A percentile compares a stretch with the other conserved stretches of the same genome.
Conservation (phyloP, 2,888 invertebrate genomes). For the Oegoconia quadripuncta region DNA sequence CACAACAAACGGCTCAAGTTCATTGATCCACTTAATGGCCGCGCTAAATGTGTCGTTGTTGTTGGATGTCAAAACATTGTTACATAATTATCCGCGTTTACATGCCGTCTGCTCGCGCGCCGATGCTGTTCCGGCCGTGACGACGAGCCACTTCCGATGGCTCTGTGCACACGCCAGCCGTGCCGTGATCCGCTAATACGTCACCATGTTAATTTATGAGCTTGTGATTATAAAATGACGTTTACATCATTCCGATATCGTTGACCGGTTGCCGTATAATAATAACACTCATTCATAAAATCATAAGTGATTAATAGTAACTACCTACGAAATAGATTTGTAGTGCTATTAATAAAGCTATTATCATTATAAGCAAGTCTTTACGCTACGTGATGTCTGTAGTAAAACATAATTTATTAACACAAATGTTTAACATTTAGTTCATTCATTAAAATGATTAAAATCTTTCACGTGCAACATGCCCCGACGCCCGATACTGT, state of each 20-base stretch:
- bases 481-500: not conserved
- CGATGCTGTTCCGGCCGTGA: constrained; percentile 27
- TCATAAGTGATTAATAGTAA: constrained; percentile 72
- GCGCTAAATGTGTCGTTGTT: constrained; percentile 74
- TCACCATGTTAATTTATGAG: constrained; percentile 75
- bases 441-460: constrained; percentile 17
- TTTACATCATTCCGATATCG: constrained; percentile 71
- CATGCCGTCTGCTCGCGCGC: constrained; percentile 49
- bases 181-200: constrained; percentile 47
- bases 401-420: constrained; percentile 64
- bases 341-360: constrained; percentile 66
- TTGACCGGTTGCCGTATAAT: constrained; percentile 68
- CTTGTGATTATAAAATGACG: constrained; percentile 77
- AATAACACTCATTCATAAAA: constrained; percentile 67
- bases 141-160: constrained; percentile 41
- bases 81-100: constrained; percentile 67
- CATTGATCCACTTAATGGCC: constrained; percentile 77
- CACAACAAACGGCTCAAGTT: constrained; percentile 74
- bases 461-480: constrained; percentile 3
- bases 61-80: constrained; percentile 75
- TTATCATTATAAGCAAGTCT: constrained; percentile 76
- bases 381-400: constrained; percentile 63
- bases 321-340: constrained; percentile 74
- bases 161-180: too few relatives aligned
- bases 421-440: constrained; percentile 37